A percentile compares a stretch with the other conserved stretches of the same genome.
phyloP scores from a whole-genome alignment of 2,888 invertebrate genomes.

The Macrophya alboannulata region DNA sequence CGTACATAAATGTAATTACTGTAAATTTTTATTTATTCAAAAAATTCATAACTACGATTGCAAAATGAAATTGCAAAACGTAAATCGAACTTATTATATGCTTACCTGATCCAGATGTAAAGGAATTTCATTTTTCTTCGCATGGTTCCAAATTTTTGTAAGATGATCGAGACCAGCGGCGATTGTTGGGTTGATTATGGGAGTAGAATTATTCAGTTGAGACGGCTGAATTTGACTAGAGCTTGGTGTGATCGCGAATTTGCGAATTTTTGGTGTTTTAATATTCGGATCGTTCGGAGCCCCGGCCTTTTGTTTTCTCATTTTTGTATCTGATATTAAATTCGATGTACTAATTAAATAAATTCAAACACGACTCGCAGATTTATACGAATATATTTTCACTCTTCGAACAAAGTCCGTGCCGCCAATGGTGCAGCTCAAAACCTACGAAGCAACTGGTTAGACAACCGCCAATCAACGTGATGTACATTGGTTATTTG shows the following conservation, averaged over 20 bases:
- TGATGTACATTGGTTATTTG: background rate
- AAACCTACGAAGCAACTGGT: background rate
- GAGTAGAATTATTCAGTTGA: constrained; percentile 9
- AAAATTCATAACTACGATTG: background rate
- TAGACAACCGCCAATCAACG: background rate
- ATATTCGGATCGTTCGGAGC: background rate
- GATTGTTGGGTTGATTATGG: too few relatives aligned
- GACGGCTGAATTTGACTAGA: background rate
- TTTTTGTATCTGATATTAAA: background rate
- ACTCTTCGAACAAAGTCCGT: background rate
- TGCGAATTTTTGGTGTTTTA: constrained; percentile 11
- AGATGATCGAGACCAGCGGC: background rate
- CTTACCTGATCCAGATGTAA: background rate
- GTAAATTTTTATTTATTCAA: background rate
- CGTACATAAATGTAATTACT: background rate
- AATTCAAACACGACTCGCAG: too few relatives aligned
- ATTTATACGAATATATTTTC: background rate
- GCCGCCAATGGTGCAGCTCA: background rate
- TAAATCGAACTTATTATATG: background rate
- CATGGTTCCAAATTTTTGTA: background rate
- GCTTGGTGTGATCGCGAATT: background rate
- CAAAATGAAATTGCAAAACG: background rate
- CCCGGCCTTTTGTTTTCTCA: background rate
- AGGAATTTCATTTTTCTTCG: background rate
- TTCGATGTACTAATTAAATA: background rate